Conservation (phyloP, 2,888 invertebrate genomes). For the Agonopterix subpropinquella region DNA sequence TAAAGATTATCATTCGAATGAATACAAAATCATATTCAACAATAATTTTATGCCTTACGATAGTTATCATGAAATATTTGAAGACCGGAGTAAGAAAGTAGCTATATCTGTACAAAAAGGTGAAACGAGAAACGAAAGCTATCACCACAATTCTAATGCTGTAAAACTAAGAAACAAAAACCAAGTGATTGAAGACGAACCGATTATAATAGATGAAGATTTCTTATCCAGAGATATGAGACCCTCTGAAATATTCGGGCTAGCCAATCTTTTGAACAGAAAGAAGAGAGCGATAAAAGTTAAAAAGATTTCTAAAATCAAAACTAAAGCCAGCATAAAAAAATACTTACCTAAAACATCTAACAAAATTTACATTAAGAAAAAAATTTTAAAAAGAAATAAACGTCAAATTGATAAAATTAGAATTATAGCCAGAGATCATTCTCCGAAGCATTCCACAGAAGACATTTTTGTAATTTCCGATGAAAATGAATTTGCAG, state of each 20-base stretch:
- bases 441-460: slow-evolving; percentile 7
- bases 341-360: slow-evolving; percentile 42
- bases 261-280: slow-evolving; percentile 36
- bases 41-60: slow-evolving; percentile 29
- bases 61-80: slow-evolving; percentile 34
- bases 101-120: slow-evolving; percentile 12
- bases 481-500: slow-evolving; percentile 30
- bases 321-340: slow-evolving; percentile 34
- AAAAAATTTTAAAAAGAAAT: slow-evolving; percentile 27
- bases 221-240: slow-evolving; percentile 38
- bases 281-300: slow-evolving; percentile 44
- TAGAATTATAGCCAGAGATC: slow-evolving; percentile 43
- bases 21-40: slow-evolving; percentile 33
- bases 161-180: neutral
- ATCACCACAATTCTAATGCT: neutral
- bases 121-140: neutral
- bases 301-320: slow-evolving; percentile 43
- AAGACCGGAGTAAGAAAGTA: slow-evolving; percentile 15
- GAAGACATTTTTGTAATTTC: slow-evolving; percentile 21
- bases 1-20: slow-evolving; percentile 37
- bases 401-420: slow-evolving; percentile 55
- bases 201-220: slow-evolving; percentile 27
- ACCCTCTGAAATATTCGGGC: slow-evolving; percentile 39
- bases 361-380: slow-evolving; percentile 38
- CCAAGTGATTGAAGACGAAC: slow-evolving; percentile 1